A percentile compares a stretch with the other conserved stretches of the same genome.
phyloP scores from a whole-genome alignment of 2,797 vertebrate genomes.

The Neostethus bicornis region DNA sequence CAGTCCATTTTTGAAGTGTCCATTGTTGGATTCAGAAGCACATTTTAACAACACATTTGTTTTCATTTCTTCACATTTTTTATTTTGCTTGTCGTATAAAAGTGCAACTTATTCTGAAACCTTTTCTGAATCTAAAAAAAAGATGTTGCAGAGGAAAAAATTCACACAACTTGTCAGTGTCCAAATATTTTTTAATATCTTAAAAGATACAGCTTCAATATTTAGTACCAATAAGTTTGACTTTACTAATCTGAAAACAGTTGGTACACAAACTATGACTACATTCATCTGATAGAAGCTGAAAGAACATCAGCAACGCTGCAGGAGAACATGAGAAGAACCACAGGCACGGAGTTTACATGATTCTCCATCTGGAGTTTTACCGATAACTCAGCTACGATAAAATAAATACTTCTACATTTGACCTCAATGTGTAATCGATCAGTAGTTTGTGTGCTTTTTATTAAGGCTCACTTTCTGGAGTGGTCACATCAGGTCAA shows the following conservation, averaged over 20 bases:
- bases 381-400: slow-evolving; percentile 32
- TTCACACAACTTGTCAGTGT: slow-evolving; percentile 27
- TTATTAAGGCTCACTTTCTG: slow-evolving; percentile 23
- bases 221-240: slow-evolving; percentile 62
- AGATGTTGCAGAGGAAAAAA: not conserved
- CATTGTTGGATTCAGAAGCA: too few relatives aligned
- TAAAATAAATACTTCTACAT: slow-evolving; percentile 20
- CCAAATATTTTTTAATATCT: slow-evolving; percentile 88
- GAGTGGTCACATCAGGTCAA: slow-evolving; percentile 3
- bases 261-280: slow-evolving; percentile 62
- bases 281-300: slow-evolving; percentile 79
- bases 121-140: too few relatives aligned
- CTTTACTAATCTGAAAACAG: slow-evolving; percentile 75
- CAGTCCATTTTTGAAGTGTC: too few relatives aligned
- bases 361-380: slow-evolving; percentile 55
- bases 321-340: slow-evolving; percentile 72
- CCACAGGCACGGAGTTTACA: slow-evolving; percentile 41
- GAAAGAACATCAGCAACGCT: slow-evolving; percentile 83
- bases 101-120: too few relatives aligned
- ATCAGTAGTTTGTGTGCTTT: slow-evolving; percentile 16
- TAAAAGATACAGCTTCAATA: slow-evolving; percentile 80
- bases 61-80: too few relatives aligned
- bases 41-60: too few relatives aligned
- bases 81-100: too few relatives aligned
- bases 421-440: slow-evolving; percentile 13